Conservation (phyloP, 2,888 invertebrate genomes). For the Pyrrhia umbra region DNA sequence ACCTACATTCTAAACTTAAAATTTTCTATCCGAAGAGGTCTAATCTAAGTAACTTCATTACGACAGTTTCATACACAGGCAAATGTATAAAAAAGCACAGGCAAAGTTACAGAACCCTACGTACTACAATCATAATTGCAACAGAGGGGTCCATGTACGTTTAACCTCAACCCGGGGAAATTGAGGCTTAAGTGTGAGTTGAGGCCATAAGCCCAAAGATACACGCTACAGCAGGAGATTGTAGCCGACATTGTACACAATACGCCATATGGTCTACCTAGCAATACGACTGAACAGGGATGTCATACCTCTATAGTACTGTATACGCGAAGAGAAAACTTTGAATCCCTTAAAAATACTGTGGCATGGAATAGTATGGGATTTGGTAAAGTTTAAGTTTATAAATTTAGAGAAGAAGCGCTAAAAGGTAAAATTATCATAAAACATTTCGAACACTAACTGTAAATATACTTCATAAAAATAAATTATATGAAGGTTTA, state of each 20-base stretch:
- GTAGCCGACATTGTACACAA: constrained; percentile 27
- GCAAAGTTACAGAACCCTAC: background rate
- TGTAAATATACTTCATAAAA: too few species aligned
- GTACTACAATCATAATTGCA: constrained; percentile 37
- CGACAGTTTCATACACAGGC: background rate
- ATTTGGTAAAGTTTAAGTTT: too few species aligned
- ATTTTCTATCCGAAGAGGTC: too few species aligned
- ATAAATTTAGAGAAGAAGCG: too few species aligned
- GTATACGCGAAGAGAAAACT: too few species aligned
- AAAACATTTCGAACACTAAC: too few species aligned
- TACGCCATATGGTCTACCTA: constrained; percentile 9
- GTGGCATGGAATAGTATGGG: too few species aligned
- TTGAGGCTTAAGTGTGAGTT: constrained; percentile 52
- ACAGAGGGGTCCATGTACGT: constrained; percentile 18
- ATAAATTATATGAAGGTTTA: too few species aligned
- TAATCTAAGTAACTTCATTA: background rate
- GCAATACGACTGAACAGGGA: constrained; percentile 6
- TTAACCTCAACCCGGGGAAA: constrained; percentile 40
- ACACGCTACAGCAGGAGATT: constrained; percentile 36
- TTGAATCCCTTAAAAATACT: too few species aligned
- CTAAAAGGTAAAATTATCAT: too few species aligned
- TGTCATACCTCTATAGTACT: background rate
- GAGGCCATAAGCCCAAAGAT: constrained; percentile 44
- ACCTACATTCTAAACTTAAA: too few species aligned
- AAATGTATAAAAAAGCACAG: constrained; percentile 10